Conservation (phyloP, 2,797 vertebrate genomes). For the Acipenser transmontanus region DNA sequence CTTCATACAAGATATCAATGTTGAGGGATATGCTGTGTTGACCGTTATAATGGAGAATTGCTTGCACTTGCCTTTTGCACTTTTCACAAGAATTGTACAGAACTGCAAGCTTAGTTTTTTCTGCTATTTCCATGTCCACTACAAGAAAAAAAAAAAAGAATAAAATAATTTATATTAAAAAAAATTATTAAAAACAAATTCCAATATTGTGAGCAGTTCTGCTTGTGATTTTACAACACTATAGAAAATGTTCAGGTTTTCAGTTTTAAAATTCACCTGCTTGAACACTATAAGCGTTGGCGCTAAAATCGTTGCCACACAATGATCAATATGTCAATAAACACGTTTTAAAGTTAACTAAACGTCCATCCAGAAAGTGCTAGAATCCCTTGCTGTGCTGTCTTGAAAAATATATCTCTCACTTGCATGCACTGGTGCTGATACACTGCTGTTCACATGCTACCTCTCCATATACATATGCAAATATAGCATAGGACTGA, state of each 20-base stretch:
- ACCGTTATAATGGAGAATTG: neutral
- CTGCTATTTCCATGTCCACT: no score
- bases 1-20: neutral
- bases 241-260: no score
- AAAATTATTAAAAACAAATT: no score
- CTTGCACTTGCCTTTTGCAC: neutral
- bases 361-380: neutral
- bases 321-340: constrained; percentile 2
- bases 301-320: neutral
- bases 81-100: neutral
- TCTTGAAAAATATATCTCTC: no score
- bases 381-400: neutral
- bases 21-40: neutral
- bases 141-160: no score
- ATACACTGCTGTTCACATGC: constrained; percentile 46
- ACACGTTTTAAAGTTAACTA: neutral
- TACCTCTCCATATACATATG: constrained; percentile 66
- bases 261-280: no score
- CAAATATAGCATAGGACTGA: constrained; percentile 43
- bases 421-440: no score
- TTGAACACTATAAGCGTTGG: no score
- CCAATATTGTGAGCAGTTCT: no score
- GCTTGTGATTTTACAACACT: no score
- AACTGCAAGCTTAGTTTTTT: neutral
- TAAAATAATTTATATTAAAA: no score